Percentiles rank a stretch among this genome's conserved stretches.
Evolutionary conservation across 2,113 vertebrate genomes (phyloP).

Genomic region (Stomatorhinus ivindoensis): DNA sequence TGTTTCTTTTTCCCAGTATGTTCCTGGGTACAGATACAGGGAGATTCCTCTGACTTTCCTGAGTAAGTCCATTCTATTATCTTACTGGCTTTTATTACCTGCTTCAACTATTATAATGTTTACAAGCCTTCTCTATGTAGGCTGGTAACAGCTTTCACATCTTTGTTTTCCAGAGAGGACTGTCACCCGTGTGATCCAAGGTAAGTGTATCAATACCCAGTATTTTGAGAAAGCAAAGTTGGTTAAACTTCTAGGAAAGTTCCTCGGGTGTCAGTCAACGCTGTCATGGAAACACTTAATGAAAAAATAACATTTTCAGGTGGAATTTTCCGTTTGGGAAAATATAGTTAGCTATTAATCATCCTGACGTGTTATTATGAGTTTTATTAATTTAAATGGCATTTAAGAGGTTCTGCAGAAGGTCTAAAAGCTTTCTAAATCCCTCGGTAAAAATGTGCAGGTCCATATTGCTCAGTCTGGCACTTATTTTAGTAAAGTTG

Average conservation of each 20-base stretch:
- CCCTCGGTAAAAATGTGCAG: neutral
- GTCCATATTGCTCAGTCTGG: neutral
- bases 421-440: neutral
- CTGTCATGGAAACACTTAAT: neutral
- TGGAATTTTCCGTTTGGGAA: neutral
- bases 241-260: neutral
- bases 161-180: slow-evolving; percentile 39
- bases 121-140: neutral
- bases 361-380: neutral
- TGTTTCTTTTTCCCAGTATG: slow-evolving; percentile 63
- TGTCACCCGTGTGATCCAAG: slow-evolving; percentile 39
- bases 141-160: slow-evolving; percentile 6
- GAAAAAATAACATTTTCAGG: neutral
- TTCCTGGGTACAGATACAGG: slow-evolving; percentile 77
- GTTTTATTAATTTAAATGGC: neutral
- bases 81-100: neutral
- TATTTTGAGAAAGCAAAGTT: neutral
- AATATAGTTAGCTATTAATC: neutral
- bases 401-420: neutral
- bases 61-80: slow-evolving; percentile 69
- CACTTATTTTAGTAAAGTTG: neutral
- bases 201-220: slow-evolving; percentile 17
- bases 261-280: neutral
- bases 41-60: slow-evolving; percentile 85
- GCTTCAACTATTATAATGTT: neutral